A percentile compares a stretch with the other conserved stretches of the same genome.
These are phyloP conservation scores for Chondrosia reniformis DNA, from an alignment of 37 sponge, comb jelly and placozoan species.

Conservation along the genomic window DNA sequence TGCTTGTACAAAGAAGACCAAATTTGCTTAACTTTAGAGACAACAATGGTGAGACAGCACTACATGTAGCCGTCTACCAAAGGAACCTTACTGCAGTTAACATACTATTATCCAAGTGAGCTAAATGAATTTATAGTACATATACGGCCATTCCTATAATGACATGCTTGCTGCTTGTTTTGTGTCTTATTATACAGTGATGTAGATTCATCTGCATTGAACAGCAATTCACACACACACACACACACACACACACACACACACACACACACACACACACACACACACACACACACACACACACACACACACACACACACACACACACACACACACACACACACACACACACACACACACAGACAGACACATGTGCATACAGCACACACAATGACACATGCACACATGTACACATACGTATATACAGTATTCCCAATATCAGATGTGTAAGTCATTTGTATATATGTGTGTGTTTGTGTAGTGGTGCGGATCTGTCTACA, in stretches of 20 bases:
- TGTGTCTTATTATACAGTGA: too few relatives aligned
- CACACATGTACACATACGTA: not conserved
- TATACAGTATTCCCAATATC: too few relatives aligned
- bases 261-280: slow-evolving; percentile 28
- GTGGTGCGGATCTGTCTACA: not conserved
- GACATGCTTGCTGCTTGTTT: too few relatives aligned
- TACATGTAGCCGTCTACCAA: too few relatives aligned
- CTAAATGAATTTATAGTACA: too few relatives aligned
- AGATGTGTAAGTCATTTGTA: too few relatives aligned
- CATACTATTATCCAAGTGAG: too few relatives aligned
- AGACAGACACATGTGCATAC: slow-evolving; percentile 13
- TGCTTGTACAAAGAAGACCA: too few relatives aligned
- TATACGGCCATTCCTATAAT: too few relatives aligned
- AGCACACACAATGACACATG: not conserved
- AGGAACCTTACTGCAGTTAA: too few relatives aligned
- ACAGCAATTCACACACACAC: slow-evolving; percentile 6
- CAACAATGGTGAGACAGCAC: too few relatives aligned
- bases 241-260: slow-evolving; percentile 22
- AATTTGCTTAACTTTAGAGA: too few relatives aligned
- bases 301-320: slow-evolving; percentile 31
- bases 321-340: slow-evolving; percentile 28
- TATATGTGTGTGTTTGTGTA: not conserved
- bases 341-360: slow-evolving; percentile 19
- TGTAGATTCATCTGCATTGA: not conserved
- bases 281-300: slow-evolving; percentile 27